Percentiles rank a stretch among this genome's conserved stretches.
These are phyloP conservation scores for Neotoma lepida DNA, from an alignment of 2,113 vertebrate genomes.

Conservation along the genomic window DNA sequence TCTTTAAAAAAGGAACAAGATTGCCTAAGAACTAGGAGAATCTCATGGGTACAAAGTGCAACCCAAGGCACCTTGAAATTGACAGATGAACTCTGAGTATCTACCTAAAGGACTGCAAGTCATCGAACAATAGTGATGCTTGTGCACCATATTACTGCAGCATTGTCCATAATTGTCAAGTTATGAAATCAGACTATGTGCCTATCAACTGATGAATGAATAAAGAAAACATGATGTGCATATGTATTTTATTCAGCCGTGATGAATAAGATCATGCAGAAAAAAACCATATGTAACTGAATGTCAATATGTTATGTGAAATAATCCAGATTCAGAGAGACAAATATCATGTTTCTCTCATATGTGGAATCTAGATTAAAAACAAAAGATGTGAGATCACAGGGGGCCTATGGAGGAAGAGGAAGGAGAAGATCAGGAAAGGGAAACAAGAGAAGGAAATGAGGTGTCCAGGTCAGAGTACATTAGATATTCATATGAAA, in stretches of 20 bases:
- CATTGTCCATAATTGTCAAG: not conserved
- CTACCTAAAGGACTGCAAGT: not conserved
- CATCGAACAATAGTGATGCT: not conserved
- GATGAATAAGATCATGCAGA: not conserved
- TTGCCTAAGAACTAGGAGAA: not conserved
- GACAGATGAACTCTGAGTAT: not conserved
- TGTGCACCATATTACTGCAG: not conserved
- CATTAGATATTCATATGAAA: not conserved
- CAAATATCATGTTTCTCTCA: not conserved
- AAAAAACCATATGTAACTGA: not conserved
- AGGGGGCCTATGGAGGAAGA: not conserved
- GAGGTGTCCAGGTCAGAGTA: not conserved
- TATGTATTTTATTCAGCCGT: not conserved
- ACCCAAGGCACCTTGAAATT: not conserved
- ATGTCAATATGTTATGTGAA: not conserved
- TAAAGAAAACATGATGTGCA: not conserved
- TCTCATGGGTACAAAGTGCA: not conserved
- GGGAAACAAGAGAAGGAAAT: not conserved
- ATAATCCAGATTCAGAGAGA: not conserved
- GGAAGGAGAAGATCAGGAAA: not conserved
- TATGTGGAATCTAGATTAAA: not conserved
- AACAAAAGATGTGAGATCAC: not conserved
- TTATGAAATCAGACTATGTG: not conserved
- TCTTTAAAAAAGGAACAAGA: not conserved
- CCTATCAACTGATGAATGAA: not conserved